Conservation (phyloP, 2,797 vertebrate genomes). For the Coilia nasus region DNA sequence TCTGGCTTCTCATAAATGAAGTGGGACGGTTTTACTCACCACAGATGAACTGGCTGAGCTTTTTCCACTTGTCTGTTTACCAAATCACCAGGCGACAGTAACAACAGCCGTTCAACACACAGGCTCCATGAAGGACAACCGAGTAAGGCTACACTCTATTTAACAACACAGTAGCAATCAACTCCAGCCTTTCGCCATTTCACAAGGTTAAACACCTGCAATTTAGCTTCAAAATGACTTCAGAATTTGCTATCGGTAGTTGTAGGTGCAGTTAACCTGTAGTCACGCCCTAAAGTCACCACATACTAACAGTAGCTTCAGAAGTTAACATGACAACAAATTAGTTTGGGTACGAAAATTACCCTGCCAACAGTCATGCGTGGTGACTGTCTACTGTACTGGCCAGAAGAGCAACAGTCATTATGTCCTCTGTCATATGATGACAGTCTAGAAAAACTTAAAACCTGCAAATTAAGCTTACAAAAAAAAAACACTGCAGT, state of each 20-base stretch:
- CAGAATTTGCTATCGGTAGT: neutral
- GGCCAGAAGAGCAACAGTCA: neutral
- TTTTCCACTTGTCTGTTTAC: slow-evolving; percentile 1
- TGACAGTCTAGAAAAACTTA: neutral
- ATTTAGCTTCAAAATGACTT: neutral
- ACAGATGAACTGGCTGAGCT: neutral
- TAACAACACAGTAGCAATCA: neutral
- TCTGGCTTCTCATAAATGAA: neutral
- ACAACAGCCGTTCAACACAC: neutral
- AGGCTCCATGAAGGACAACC: neutral
- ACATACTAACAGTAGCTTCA: neutral
- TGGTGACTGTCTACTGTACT: neutral
- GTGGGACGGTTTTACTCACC: neutral
- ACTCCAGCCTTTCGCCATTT: neutral
- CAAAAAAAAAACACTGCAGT: neutral
- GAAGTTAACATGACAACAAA: neutral
- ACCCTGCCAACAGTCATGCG: neutral
- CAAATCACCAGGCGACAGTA: neutral
- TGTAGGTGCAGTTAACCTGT: neutral
- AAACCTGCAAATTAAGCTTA: neutral
- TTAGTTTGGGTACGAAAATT: neutral
- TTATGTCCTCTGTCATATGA: neutral
- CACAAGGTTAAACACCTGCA: neutral
- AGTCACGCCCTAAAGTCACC: neutral
- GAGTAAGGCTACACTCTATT: neutral